These are phyloP conservation scores for Rhipidura dahli DNA, from an alignment of 2,113 vertebrate species.

Conservation along the genomic window DNA sequence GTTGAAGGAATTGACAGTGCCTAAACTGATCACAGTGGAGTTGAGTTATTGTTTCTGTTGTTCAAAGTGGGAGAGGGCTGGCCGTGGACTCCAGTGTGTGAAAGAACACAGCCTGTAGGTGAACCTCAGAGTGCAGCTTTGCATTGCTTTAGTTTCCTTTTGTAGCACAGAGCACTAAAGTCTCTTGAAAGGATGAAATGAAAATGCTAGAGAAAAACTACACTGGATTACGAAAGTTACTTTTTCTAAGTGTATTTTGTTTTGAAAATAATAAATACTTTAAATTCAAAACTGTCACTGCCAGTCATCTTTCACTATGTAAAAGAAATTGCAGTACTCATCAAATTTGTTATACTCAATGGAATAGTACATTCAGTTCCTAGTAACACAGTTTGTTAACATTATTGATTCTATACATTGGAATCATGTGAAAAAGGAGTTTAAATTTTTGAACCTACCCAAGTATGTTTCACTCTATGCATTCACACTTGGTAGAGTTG, in stretches of 20 bases:
- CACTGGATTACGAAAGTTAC: neutral
- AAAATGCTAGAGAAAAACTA: neutral
- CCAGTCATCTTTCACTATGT: neutral
- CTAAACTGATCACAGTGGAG: neutral
- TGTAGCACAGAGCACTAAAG: neutral
- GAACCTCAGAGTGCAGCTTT: neutral
- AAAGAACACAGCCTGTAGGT: neutral
- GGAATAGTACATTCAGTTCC: neutral
- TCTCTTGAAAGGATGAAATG: neutral
- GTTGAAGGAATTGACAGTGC: neutral
- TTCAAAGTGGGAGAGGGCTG: neutral
- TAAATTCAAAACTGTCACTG: neutral
- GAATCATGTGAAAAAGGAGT: neutral
- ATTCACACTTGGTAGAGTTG: neutral
- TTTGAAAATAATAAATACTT: neutral
- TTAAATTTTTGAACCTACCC: neutral
- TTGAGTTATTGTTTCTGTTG: neutral
- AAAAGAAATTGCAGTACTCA: neutral
- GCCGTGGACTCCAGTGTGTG: accelerated
- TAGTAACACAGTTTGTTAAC: neutral
- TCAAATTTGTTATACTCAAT: neutral
- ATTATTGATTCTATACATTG: neutral
- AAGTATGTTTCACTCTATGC: accelerated
- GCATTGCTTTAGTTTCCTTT: neutral
- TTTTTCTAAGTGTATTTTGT: neutral